phyloP scores from a whole-genome alignment of 2,888 invertebrate species.

The Syrphus vitripennis region DNA sequence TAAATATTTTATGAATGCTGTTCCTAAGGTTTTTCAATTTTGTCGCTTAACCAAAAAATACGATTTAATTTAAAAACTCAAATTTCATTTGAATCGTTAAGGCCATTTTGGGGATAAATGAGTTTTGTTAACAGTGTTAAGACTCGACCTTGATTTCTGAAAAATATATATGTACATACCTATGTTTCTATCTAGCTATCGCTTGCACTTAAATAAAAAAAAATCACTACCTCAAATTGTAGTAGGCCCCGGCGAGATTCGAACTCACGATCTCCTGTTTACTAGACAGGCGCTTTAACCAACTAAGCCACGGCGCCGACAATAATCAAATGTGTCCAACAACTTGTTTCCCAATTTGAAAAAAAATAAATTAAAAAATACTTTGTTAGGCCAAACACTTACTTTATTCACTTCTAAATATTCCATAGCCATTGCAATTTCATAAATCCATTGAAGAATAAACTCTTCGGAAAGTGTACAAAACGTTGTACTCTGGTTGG shows the following conservation, averaged over 20 bases:
- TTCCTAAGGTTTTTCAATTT: too few species aligned
- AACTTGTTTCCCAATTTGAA: not conserved
- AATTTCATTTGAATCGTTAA: too few species aligned
- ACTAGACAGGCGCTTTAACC: slow-evolving; percentile 81
- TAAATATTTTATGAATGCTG: too few species aligned
- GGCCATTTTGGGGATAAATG: too few species aligned
- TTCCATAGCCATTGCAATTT: slow-evolving; percentile 88
- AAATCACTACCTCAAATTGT: not conserved
- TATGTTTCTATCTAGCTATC: too few species aligned
- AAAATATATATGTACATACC: too few species aligned
- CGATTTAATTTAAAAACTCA: too few species aligned
- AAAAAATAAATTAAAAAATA: not conserved
- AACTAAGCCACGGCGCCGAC: slow-evolving; percentile 80
- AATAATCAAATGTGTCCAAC: not conserved
- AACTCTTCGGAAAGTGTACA: slow-evolving; percentile 85
- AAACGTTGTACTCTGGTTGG: slow-evolving; percentile 80
- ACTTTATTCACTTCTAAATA: slow-evolving; percentile 85
- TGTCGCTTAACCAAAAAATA: too few species aligned
- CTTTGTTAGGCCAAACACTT: slow-evolving; percentile 20
- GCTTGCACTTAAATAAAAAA: not conserved
- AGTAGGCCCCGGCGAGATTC: slow-evolving; percentile 79
- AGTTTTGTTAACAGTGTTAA: too few species aligned
- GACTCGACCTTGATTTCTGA: too few species aligned
- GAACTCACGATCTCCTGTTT: slow-evolving; percentile 81
- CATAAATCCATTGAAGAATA: slow-evolving; percentile 85